phyloP scores from a whole-genome alignment of 2,888 invertebrate species.

The Mystacides longicornis region DNA sequence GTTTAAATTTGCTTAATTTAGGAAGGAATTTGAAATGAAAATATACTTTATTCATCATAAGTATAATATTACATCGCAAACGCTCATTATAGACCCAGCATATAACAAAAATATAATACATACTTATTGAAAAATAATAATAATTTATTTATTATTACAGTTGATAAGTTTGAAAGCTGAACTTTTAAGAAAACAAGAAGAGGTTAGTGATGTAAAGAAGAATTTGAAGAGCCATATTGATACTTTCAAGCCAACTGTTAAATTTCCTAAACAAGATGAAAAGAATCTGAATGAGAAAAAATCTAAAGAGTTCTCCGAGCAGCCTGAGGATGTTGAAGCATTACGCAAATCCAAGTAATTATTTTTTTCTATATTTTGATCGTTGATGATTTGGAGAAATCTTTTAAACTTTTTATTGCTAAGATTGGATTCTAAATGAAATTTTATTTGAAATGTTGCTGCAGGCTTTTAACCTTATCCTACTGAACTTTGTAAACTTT shows the following conservation, averaged over 20 bases:
- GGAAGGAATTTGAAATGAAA: no score
- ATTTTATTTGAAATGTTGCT: no score
- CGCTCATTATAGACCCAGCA: no score
- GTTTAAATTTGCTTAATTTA: no score
- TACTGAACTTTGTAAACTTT: no score
- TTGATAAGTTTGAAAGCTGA: constrained; percentile 85
- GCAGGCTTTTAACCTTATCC: no score
- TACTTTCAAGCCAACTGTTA: constrained; percentile 41
- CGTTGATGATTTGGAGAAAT: background rate
- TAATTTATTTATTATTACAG: no score
- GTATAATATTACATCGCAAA: no score
- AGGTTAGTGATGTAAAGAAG: constrained; percentile 61
- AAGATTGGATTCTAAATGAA: no score
- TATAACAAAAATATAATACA: no score
- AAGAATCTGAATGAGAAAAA: constrained; percentile 32
- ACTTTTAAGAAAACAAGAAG: constrained; percentile 76
- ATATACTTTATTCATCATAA: no score
- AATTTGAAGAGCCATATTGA: constrained; percentile 47
- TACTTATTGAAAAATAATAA: no score
- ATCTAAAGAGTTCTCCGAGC: constrained; percentile 37
- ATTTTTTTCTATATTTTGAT: background rate
- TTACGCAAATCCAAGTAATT: constrained; percentile 40
- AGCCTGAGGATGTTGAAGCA: constrained; percentile 34
- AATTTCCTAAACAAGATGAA: constrained; percentile 36
- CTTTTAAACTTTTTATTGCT: background rate